Percentiles rank a stretch among this genome's conserved stretches.
Conservation (phyloP, 1,140 invertebrate genomes). For the Drosophila hydei region DNA sequence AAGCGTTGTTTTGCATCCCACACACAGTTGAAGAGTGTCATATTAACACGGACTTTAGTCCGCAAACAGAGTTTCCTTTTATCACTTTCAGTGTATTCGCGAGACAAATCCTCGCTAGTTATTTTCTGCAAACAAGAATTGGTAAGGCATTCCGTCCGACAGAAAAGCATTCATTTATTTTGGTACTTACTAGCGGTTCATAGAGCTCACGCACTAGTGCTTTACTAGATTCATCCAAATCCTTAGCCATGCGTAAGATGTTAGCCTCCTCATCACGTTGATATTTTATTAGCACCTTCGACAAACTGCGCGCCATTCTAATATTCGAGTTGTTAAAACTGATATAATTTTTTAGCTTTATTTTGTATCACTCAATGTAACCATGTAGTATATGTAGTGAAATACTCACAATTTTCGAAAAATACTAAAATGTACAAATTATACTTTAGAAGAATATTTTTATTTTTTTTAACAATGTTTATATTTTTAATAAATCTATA, state of each 20-base stretch:
- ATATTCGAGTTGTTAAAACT: not conserved
- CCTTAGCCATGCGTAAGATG: not conserved
- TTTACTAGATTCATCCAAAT: slow-evolving; percentile 2
- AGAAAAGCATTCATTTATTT: not conserved
- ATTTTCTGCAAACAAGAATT: slow-evolving; percentile 36
- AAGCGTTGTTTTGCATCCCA: slow-evolving; percentile 51
- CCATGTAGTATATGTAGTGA: not conserved
- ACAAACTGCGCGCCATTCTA: slow-evolving; percentile 14
- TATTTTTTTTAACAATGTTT: too few species aligned
- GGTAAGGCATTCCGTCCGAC: not conserved
- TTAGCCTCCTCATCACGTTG: slow-evolving; percentile 14
- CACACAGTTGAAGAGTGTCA: slow-evolving; percentile 43
- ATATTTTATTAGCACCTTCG: not conserved
- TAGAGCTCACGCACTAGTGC: slow-evolving; percentile 4
- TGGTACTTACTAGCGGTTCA: slow-evolving; percentile 5
- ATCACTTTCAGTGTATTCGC: slow-evolving; percentile 31
- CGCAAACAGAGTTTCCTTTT: slow-evolving; percentile 40
- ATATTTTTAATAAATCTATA: too few species aligned
- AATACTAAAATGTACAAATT: slow-evolving; percentile 11
- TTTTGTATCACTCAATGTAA: not conserved
- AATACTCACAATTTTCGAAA: not conserved
- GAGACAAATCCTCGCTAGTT: slow-evolving; percentile 41
- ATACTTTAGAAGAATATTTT: too few species aligned
- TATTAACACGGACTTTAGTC: slow-evolving; percentile 48
- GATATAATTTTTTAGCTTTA: not conserved